These are phyloP conservation scores for Kryphioiulus occultus DNA, from an alignment of 2,888 invertebrate genomes.

Conservation along the genomic window DNA sequence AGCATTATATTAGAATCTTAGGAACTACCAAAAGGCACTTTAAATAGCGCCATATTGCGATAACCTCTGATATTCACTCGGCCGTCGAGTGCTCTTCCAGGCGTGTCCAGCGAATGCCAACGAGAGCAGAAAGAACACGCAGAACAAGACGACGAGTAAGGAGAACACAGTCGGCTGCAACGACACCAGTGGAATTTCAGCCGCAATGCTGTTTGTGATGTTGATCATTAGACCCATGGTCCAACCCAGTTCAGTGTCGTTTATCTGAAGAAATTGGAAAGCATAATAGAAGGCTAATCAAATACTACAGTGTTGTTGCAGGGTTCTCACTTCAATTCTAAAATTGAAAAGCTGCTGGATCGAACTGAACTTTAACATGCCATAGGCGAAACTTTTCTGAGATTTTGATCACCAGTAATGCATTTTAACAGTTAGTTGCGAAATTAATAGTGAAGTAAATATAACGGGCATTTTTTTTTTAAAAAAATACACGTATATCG, in stretches of 20 bases:
- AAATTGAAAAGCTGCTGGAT: no score
- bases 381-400: no score
- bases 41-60: constrained; percentile 44
- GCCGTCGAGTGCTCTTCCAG: constrained; percentile 54
- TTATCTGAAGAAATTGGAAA: constrained; percentile 58
- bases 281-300: background rate
- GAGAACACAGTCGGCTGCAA: constrained; percentile 56
- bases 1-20: no score
- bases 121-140: constrained; percentile 55
- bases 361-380: no score
- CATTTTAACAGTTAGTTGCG: no score
- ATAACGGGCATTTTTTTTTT: no score
- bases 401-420: no score
- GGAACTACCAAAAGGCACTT: background rate
- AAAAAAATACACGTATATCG: no score
- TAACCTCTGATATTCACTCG: constrained; percentile 56
- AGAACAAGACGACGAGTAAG: constrained; percentile 56
- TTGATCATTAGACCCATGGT: constrained; percentile 65
- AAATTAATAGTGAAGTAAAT: no score
- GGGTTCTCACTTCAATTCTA: no score
- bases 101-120: constrained; percentile 56
- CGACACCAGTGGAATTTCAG: constrained; percentile 55
- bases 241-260: constrained; percentile 64
- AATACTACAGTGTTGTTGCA: no score
- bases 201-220: constrained; percentile 62